Evolutionary conservation across 2,888 invertebrate species (phyloP), one percentile per base, ranked within the genome.

Genomic region (Trimorus sp.): DNA sequence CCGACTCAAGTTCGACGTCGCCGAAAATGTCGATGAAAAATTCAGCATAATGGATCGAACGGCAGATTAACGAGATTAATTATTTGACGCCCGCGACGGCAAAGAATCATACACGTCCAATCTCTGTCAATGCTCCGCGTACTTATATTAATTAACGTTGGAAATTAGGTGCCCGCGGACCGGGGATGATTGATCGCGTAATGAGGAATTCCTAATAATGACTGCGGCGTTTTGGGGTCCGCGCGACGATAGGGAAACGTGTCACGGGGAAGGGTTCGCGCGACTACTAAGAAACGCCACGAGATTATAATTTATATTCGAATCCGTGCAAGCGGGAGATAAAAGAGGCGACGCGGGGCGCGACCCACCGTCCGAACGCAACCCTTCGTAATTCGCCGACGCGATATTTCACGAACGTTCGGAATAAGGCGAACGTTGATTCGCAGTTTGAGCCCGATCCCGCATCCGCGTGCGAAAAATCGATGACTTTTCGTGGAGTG

Each of bases 271-370:
- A 84, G 87, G 87, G 65, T 75, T 79, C 68, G 75, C 54, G 63
- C 84, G 87, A 89, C 89, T 90, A 91, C 90, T 91, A 91, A 91
- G 90, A 90, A 91, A 91, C 86, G 89, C 90, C 90, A 90, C 90
- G 26, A 91, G 91, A 91, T 91, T 91, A 90, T 91, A 91, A 91
- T 91, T 91, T 91, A 91, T 91, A 91, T 91, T 91, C 91, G 91
- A 91, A 91, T 91, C 90, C 89, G 90, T 89, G 90, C 90, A 86
- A 88, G 87, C 26, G 4, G 26, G 87, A 90, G 90, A 91, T 91
- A 90, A 90, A 91, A 54, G 86, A 87, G 86, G 79, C 68, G 37
- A 37, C 53, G 83, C 82, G 83, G 73, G 8, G 53, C 73, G 75
- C 75, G 70, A 71, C 79, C 74, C 85, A 85, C 77, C 86, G 75